phyloP scores from a whole-genome alignment of 1,140 invertebrate genomes.

The Phocides pigmalion region DNA sequence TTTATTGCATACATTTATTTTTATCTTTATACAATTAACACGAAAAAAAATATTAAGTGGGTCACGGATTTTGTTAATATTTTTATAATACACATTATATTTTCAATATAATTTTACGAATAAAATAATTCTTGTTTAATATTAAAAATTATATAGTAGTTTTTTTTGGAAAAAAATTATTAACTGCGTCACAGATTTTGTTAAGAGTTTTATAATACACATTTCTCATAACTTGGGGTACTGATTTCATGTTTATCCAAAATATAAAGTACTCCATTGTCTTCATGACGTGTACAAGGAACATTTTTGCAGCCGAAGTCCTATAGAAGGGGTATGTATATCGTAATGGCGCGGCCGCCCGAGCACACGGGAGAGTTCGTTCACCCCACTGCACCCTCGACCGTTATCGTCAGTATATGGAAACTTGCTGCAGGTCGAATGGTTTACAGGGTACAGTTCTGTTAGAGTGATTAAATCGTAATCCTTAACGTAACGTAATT shows the following conservation, averaged over 20 bases:
- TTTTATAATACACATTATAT: too few relatives aligned
- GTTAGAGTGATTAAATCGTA: slow-evolving; percentile 37
- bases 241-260: neutral
- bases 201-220: too few relatives aligned
- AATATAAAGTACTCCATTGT: neutral
- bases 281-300: slow-evolving; percentile 4
- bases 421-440: slow-evolving; percentile 57
- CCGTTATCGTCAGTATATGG: slow-evolving; percentile 75
- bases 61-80: too few relatives aligned
- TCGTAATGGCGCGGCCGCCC: slow-evolving; percentile 45
- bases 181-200: too few relatives aligned
- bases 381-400: slow-evolving; percentile 67
- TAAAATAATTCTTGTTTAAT: too few relatives aligned
- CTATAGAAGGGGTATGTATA: slow-evolving; percentile 16
- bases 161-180: too few relatives aligned
- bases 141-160: too few relatives aligned
- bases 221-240: too few relatives aligned
- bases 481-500: neutral
- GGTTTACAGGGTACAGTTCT: slow-evolving; percentile 44
- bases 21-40: too few relatives aligned
- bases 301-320: slow-evolving; percentile 25
- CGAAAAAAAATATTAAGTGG: too few relatives aligned
- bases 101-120: too few relatives aligned
- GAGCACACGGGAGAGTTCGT: slow-evolving; percentile 56
- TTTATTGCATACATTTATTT: too few relatives aligned